Evolutionary conservation across 1,140 invertebrate species (phyloP).

Genomic region (Drosophila prosaltans): DNA sequence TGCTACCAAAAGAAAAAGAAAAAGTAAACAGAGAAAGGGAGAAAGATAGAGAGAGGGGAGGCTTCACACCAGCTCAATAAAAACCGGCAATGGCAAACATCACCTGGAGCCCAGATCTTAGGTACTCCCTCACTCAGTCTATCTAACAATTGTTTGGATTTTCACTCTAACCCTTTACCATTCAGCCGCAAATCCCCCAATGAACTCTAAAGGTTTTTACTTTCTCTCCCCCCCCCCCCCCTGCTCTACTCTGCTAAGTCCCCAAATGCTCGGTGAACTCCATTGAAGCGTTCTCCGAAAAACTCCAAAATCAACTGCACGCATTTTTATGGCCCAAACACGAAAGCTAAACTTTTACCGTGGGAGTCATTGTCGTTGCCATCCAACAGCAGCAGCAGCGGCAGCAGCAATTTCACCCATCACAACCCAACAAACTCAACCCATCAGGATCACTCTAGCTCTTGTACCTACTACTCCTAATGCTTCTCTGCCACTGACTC

Average conservation of each 20-base stretch:
- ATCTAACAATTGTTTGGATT: neutral
- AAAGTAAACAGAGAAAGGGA: neutral
- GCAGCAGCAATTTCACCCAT: slow-evolving; percentile 28
- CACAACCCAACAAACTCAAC: neutral
- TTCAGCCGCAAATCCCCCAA: slow-evolving; percentile 65
- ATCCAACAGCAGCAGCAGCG: slow-evolving; percentile 7
- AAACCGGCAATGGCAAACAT: slow-evolving; percentile 39
- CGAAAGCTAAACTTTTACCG: slow-evolving; percentile 76
- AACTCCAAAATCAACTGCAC: slow-evolving; percentile 71
- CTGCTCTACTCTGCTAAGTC: neutral
- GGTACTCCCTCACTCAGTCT: neutral
- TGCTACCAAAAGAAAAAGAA: slow-evolving; percentile 36
- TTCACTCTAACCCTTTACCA: slow-evolving; percentile 38
- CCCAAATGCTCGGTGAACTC: slow-evolving; percentile 39
- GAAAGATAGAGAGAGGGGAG: slow-evolving; percentile 27
- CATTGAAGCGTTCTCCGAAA: slow-evolving; percentile 53
- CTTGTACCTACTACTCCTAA: neutral
- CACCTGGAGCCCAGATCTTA: slow-evolving; percentile 50
- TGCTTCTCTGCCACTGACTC: slow-evolving; percentile 43
- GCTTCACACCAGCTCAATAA: slow-evolving; percentile 57
- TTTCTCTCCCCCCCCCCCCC: too few relatives aligned
- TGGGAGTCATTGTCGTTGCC: slow-evolving; percentile 61
- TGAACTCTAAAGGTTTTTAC: slow-evolving; percentile 39
- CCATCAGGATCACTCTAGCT: slow-evolving; percentile 7
- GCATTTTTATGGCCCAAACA: slow-evolving; percentile 73